Base-by-base conservation (phyloP, 1,140 invertebrate species). In the Helicoverpa zea region DNA sequence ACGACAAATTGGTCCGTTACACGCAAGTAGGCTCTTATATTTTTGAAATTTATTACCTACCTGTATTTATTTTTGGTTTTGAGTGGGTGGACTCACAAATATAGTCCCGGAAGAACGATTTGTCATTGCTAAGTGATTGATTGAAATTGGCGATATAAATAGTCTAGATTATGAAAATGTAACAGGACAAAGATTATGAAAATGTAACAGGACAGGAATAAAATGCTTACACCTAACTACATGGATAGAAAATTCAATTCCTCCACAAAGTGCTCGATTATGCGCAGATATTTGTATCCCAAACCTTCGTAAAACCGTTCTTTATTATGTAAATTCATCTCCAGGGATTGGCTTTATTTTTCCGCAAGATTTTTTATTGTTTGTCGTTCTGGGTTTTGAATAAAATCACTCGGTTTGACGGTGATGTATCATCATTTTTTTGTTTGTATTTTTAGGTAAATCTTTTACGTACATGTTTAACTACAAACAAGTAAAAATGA, bases 311-410 rank as follows among this genome's bases (percentile, higher is more conserved):
- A 80, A 86, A 84, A 81, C 81, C 83, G 80, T 83, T 83, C 78
- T 89, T 88, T 88, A 89, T 89, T 87, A 89, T 88, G 87, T 68
- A 89, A 86, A 89, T 89, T 86, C 84, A 86, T 87, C 86, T 87
- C 82, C 74, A n/a, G 83, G 88, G 83, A 85, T 88, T 83, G 76
- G 72, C 76, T 85, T 84, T 83, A 82, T 86, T 84, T 78, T 73
- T 81, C 61, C 51, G n/a, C 63, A 35, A 75, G 29, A 68, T 81
- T 72, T 79, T 79, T 74, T 61, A 75, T 80, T 80, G 70, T 80
- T 80, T 74, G 58, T 68, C 51, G 51, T 70, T n/a, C 16, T 23
- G 58, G 35, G 18, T 49, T 47, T 63, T 52, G 74, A 54, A 74
- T 35, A 64, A 70, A 70, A 47, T 56, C 64, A 47, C 13, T 23